Evolutionary conservation across 2,113 vertebrate genomes (phyloP).

Genomic region (Poeciliopsis retropinna): DNA sequence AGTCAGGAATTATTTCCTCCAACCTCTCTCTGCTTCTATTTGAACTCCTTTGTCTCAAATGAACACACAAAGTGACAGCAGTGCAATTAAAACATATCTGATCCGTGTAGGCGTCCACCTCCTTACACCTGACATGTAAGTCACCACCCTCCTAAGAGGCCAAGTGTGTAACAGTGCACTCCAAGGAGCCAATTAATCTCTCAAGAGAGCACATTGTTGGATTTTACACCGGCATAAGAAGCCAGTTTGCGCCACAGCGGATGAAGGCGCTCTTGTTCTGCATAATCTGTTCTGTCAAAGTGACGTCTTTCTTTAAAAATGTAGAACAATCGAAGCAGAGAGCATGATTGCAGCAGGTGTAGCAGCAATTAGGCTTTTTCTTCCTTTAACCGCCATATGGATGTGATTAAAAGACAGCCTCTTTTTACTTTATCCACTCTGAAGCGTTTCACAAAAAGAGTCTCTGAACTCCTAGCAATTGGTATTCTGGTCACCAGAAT

Average conservation of each 20-base stretch:
- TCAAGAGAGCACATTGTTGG: slow-evolving; percentile 15
- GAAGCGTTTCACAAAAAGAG: slow-evolving; percentile 7
- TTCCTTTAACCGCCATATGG: slow-evolving; percentile 14
- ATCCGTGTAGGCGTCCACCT: slow-evolving; percentile 21
- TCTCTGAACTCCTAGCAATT: slow-evolving; percentile 54
- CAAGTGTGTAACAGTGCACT: slow-evolving; percentile 25
- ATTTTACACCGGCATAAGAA: slow-evolving; percentile 31
- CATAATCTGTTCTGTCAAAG: slow-evolving; percentile 7
- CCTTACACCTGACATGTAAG: slow-evolving; percentile 19
- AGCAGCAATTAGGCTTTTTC: slow-evolving; percentile 8
- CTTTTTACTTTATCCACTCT: slow-evolving; percentile 17
- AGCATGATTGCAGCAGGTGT: slow-evolving; percentile 36
- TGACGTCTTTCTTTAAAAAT: background rate
- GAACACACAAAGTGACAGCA: slow-evolving; percentile 7
- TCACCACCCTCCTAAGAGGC: slow-evolving; percentile 16
- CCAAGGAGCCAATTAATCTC: slow-evolving; percentile 51
- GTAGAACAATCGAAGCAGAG: slow-evolving; percentile 29
- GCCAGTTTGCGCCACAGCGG: background rate
- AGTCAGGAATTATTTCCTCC: background rate
- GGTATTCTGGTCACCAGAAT: slow-evolving; percentile 42
- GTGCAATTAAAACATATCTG: slow-evolving; percentile 40
- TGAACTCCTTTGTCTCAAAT: slow-evolving; percentile 1
- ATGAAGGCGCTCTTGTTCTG: slow-evolving; percentile 7
- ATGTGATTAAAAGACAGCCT: slow-evolving; percentile 43
- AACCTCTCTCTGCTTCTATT: background rate